Percentiles rank a stretch among this genome's conserved stretches.
Evolutionary conservation across 2,888 invertebrate genomes (phyloP).

Genomic region (Aphrophora alni): DNA sequence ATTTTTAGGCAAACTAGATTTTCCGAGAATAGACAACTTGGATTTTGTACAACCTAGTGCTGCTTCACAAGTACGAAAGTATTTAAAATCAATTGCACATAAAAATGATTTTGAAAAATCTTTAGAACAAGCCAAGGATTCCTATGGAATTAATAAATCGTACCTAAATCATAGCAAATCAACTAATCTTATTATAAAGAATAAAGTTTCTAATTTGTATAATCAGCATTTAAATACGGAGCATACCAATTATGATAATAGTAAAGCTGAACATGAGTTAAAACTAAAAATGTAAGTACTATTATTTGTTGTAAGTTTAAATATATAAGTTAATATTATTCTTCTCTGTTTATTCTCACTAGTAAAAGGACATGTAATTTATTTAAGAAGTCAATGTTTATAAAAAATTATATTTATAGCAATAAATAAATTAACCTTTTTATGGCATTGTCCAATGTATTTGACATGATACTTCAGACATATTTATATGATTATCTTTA

Average conservation of each 20-base stretch:
- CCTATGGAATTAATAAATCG: background rate
- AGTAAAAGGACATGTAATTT: too few relatives aligned
- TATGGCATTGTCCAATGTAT: too few relatives aligned
- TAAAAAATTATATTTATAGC: too few relatives aligned
- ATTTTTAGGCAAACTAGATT: background rate
- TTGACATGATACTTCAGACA: too few relatives aligned
- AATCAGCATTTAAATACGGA: background rate
- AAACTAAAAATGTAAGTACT: slow-evolving; percentile 15
- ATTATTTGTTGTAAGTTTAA: slow-evolving; percentile 13
- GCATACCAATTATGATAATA: background rate
- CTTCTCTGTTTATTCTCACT: too few relatives aligned
- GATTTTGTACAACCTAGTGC: background rate
- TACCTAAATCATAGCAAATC: background rate
- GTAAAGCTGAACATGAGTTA: slow-evolving; percentile 15
- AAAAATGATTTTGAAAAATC: background rate
- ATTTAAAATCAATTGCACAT: background rate
- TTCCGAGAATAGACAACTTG: background rate
- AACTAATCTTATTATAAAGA: background rate
- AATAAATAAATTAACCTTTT: too few relatives aligned
- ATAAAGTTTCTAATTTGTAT: background rate
- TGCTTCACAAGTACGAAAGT: background rate
- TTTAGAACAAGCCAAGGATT: background rate
- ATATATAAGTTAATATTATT: too few relatives aligned
- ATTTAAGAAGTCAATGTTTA: too few relatives aligned
- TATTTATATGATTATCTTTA: too few relatives aligned